A percentile compares a stretch with the other conserved stretches of the same genome.
Evolutionary conservation across 2,797 vertebrate genomes (phyloP).

Genomic region (Eidolon dupreanum): DNA sequence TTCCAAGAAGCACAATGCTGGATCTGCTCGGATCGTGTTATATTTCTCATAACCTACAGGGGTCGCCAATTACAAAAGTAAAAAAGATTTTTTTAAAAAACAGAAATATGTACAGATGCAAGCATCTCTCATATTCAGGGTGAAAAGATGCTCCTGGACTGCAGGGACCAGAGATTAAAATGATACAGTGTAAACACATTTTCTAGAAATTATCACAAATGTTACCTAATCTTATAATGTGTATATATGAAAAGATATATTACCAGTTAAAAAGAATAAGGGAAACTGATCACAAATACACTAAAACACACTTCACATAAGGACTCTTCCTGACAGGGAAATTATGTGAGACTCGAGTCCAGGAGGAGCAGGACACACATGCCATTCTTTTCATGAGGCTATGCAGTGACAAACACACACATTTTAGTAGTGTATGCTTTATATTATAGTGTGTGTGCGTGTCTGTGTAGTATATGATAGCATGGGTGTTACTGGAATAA

Average conservation of each 20-base stretch:
- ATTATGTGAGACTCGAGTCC: background rate
- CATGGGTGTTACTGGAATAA: background rate
- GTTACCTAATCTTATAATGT: background rate
- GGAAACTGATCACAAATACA: background rate
- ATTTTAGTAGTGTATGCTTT: background rate
- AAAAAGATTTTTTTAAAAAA: background rate
- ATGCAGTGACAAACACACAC: background rate
- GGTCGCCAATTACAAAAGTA: background rate
- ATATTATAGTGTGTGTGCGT: background rate
- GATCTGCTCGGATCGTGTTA: slow-evolving; percentile 97
- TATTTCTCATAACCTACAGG: slow-evolving; percentile 97
- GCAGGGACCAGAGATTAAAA: slow-evolving; percentile 16
- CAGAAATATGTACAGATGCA: background rate
- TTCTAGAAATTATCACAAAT: slow-evolving; percentile 42
- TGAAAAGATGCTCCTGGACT: background rate
- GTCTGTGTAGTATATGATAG: too few relatives aligned
- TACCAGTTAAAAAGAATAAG: slow-evolving; percentile 25
- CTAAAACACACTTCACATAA: background rate
- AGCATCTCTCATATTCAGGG: background rate
- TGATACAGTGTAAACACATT: background rate
- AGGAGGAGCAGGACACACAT: background rate
- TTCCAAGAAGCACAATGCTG: slow-evolving; percentile 96
- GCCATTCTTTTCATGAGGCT: background rate
- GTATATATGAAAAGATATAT: background rate
- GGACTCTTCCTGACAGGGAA: background rate